Conservation (phyloP, 2,797 vertebrate genomes). For the Peromyscus melanophrys region DNA sequence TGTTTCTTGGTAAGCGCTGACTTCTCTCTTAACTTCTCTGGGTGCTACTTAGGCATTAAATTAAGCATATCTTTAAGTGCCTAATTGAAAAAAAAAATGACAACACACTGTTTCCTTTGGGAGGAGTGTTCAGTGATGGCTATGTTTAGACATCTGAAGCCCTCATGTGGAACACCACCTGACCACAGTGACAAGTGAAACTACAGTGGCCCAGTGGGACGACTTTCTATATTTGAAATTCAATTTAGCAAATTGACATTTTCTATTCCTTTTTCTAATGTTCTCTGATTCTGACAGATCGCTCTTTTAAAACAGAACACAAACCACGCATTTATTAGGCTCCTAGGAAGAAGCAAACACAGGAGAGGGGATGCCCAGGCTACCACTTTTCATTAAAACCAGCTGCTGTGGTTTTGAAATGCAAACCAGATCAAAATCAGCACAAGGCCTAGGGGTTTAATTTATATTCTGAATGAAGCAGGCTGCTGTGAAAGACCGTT, state of each 20-base stretch:
- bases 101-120: conserved; percentile 5
- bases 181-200: conserved; percentile 50
- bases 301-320: conserved; percentile 52
- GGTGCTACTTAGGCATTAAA: neutral
- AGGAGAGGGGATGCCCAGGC: conserved; percentile 49
- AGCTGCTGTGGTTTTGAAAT: conserved; percentile 71
- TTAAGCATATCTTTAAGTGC: conserved; percentile 5
- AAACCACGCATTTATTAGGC: conserved; percentile 61
- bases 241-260: conserved; percentile 66
- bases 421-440: conserved; percentile 72
- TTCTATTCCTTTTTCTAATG: conserved; percentile 68
- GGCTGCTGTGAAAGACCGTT: conserved; percentile 45
- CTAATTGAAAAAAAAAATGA: neutral
- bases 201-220: neutral
- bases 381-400: conserved; percentile 75
- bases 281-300: conserved; percentile 58
- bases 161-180: neutral
- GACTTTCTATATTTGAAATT: conserved; percentile 75
- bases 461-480: conserved; percentile 55
- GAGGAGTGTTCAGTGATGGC: neutral
- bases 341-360: conserved; percentile 74
- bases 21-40: neutral
- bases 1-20: neutral
- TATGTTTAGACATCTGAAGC: conserved; percentile 33
- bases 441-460: conserved; percentile 2